These are phyloP conservation scores for Copidosoma aretas DNA, from an alignment of 2,888 invertebrate species.

Conservation along the genomic window DNA sequence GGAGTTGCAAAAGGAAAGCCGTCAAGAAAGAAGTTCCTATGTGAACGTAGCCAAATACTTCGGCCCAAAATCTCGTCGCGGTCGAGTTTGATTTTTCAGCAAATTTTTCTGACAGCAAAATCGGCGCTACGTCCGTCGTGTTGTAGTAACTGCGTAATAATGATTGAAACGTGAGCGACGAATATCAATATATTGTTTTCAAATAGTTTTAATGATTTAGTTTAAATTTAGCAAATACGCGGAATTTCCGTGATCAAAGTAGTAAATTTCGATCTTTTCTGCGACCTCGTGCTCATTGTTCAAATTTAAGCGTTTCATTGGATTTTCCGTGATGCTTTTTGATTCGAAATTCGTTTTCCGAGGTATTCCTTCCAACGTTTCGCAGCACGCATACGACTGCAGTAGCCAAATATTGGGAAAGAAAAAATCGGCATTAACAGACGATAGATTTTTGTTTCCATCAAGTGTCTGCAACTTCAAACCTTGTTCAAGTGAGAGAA, in stretches of 20 bases:
- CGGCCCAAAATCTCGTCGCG: slow-evolving; percentile 73
- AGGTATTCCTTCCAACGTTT: slow-evolving; percentile 17
- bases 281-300: slow-evolving; percentile 23
- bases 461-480: no score
- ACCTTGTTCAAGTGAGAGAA: slow-evolving; percentile 14
- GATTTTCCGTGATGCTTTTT: slow-evolving; percentile 15
- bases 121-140: slow-evolving; percentile 71
- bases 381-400: slow-evolving; percentile 8
- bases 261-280: slow-evolving; percentile 70
- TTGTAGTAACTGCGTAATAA: slow-evolving; percentile 64
- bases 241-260: slow-evolving; percentile 73
- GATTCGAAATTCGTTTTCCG: not conserved
- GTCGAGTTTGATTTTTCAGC: slow-evolving; percentile 69
- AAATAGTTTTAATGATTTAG: not conserved
- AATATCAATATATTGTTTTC: not conserved
- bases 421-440: slow-evolving; percentile 1
- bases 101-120: slow-evolving; percentile 66
- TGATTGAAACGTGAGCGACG: no score
- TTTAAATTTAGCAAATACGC: slow-evolving; percentile 59
- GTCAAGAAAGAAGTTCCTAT: slow-evolving; percentile 69
- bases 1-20: slow-evolving; percentile 69
- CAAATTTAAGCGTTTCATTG: not conserved
- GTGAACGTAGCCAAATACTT: slow-evolving; percentile 71
- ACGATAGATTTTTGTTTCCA: no score
- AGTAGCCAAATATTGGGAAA: not conserved